These are phyloP conservation scores for Caenorhabditis virilis DNA, from an alignment of 2,888 invertebrate species.

Conservation along the genomic window DNA sequence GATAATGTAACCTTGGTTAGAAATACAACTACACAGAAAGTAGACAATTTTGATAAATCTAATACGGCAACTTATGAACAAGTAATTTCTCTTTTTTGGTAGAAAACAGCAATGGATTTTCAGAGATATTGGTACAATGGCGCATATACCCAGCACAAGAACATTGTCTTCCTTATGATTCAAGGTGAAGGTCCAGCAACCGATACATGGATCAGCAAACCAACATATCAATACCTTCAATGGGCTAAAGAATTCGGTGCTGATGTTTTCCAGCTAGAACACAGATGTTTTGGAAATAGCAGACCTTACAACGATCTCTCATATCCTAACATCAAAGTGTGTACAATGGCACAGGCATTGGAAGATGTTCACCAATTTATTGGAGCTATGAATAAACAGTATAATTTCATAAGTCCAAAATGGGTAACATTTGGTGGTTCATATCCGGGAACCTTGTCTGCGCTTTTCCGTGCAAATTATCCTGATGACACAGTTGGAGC, in stretches of 20 bases:
- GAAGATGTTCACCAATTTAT: slow-evolving; percentile 87
- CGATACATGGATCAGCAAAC: slow-evolving; percentile 38
- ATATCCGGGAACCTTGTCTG: slow-evolving; percentile 77
- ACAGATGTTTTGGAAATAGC: slow-evolving; percentile 58
- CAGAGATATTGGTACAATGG: slow-evolving; percentile 55
- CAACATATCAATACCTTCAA: slow-evolving; percentile 36
- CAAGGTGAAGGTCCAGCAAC: slow-evolving; percentile 48
- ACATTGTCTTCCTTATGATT: slow-evolving; percentile 53
- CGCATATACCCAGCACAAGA: slow-evolving; percentile 28
- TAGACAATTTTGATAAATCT: slow-evolving; percentile 40
- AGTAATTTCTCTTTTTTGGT: slow-evolving; percentile 8
- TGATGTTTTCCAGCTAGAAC: slow-evolving; percentile 59
- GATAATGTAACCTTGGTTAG: slow-evolving; percentile 5
- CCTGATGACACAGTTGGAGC: slow-evolving; percentile 54
- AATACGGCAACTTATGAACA: slow-evolving; percentile 38
- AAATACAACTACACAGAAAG: slow-evolving; percentile 17
- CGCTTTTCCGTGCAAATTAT: slow-evolving; percentile 51
- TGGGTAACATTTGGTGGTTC: slow-evolving; percentile 97
- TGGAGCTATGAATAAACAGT: slow-evolving; percentile 74
- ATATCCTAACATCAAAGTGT: slow-evolving; percentile 79
- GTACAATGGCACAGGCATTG: slow-evolving; percentile 75
- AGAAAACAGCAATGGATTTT: slow-evolving; percentile 1
- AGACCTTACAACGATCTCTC: slow-evolving; percentile 74
- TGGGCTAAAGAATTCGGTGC: slow-evolving; percentile 55
- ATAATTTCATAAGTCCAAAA: slow-evolving; percentile 71